These are phyloP conservation scores for Lepidurus apus DNA, from an alignment of 1,140 invertebrate genomes.

Conservation along the genomic window DNA sequence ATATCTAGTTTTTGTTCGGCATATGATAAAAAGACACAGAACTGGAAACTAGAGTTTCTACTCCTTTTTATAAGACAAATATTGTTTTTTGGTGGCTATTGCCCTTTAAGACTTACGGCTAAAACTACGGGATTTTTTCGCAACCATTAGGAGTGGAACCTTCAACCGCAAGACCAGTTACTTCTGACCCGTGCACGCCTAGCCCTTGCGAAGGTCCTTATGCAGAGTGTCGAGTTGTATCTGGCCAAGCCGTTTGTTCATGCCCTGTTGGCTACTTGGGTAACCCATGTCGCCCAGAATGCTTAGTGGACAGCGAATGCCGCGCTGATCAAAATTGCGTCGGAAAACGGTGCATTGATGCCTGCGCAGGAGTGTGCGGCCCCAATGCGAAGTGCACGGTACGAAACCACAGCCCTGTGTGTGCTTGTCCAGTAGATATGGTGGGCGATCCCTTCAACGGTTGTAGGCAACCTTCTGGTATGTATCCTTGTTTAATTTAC, in stretches of 20 bases:
- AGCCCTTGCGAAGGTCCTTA: slow-evolving; percentile 68
- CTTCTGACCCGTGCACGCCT: slow-evolving; percentile 63
- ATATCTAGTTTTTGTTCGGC: no score
- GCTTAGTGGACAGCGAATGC: slow-evolving; percentile 66
- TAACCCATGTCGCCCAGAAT: slow-evolving; percentile 69
- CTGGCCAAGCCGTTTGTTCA: slow-evolving; percentile 67
- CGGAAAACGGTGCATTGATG: slow-evolving; percentile 69
- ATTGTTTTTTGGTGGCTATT: no score
- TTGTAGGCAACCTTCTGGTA: slow-evolving; percentile 55
- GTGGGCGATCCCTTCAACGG: slow-evolving; percentile 65
- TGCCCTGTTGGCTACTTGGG: slow-evolving; percentile 80
- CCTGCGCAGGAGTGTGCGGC: slow-evolving; percentile 63
- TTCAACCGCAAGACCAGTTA: slow-evolving; percentile 56
- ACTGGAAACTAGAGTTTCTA: no score
- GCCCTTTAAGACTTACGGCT: no score
- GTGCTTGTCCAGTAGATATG: slow-evolving; percentile 73
- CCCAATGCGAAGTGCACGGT: slow-evolving; percentile 81
- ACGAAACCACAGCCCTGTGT: slow-evolving; percentile 71
- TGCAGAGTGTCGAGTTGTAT: slow-evolving; percentile 73
- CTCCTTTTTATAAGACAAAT: no score
- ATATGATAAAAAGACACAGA: no score
- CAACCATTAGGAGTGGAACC: slow-evolving; percentile 46
- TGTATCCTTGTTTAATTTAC: neutral
- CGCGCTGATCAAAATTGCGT: slow-evolving; percentile 83
- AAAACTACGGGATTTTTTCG: no score